Base-by-base conservation (phyloP, 2,888 invertebrate genomes). In the Agriopis leucophaearia region DNA sequence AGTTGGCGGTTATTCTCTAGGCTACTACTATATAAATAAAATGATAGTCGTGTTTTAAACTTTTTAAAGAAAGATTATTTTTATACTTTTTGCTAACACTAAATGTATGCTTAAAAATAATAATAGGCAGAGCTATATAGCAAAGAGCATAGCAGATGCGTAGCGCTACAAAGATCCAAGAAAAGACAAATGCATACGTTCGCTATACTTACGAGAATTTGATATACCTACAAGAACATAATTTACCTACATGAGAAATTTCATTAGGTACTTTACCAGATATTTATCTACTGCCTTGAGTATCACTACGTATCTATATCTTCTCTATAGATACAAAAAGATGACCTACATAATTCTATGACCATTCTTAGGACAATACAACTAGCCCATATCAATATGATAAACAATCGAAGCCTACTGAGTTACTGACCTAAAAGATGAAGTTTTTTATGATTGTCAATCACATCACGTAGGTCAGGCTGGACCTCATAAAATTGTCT, bases 401-500 rank as follows among this genome's bases (percentile, higher is more conserved):
- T 60, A 62, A 64, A 15, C 55, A 64, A 59, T 58, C 15, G 18
- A 67, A 62, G 51, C 79, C 79, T 72, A 80, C 74, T 58, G 36
- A 58, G 58, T 38, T 58, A 58, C 58, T 81, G 74, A 81, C 83
- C 83, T 61, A 78, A 73, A 80, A 79, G 73, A 75, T 75, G 74
- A 74, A 70, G 35, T 38, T 38, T 64, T 42, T 70, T 70, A 59
- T 45, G 35, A 60, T 71, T 72, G 77, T 77, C 74, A 79, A 72
- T 73, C 74, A 57, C 7, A 59, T 70, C 80, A 80, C 82, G 81
- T 78, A 76, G 18, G 42, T 55, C 70, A 59, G 84, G 83, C 70
- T 61, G 84, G 83, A 81, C 81, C 73, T 75, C 78, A 81, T 82
- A 83, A 85, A 85, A 88, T 88, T 85, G 74, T 78, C 85, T 87